Percentiles rank a stretch among this genome's conserved stretches.
Evolutionary conservation across 2,888 invertebrate genomes (phyloP).

Genomic region (Pocota personata): DNA sequence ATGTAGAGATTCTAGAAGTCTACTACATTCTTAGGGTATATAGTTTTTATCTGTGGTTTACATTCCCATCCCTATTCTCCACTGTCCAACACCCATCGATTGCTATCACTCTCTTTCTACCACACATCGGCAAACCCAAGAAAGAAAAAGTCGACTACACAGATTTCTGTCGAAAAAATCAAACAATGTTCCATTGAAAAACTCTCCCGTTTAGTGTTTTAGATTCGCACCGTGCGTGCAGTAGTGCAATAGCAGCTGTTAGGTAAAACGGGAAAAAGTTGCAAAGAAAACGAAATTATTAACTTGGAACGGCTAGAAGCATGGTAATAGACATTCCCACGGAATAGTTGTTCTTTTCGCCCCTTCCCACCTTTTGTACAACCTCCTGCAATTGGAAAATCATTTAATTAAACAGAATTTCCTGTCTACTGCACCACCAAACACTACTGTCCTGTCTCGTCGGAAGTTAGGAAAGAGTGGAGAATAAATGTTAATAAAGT

Average conservation of each 20-base stretch:
- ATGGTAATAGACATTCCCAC: neutral
- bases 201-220: conserved; percentile 69
- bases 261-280: conserved; percentile 21
- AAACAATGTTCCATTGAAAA: conserved; percentile 39
- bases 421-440: conserved; percentile 22
- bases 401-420: neutral
- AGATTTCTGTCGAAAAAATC: neutral
- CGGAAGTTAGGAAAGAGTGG: neutral
- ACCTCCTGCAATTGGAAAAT: too few relatives aligned
- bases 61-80: neutral
- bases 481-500: neutral
- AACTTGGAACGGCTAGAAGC: neutral
- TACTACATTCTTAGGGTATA: neutral
- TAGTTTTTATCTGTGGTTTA: neutral
- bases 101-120: neutral
- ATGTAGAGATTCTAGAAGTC: too few relatives aligned
- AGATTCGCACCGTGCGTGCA: conserved; percentile 74
- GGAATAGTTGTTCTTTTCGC: neutral
- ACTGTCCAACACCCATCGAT: neutral
- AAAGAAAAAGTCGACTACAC: neutral
- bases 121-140: neutral
- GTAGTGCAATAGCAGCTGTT: conserved; percentile 65
- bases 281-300: conserved; percentile 13
- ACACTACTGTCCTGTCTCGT: neutral
- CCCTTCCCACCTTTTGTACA: neutral